These are phyloP conservation scores for Blennius ocellaris DNA, from an alignment of 2,113 vertebrate species.

Conservation along the genomic window DNA sequence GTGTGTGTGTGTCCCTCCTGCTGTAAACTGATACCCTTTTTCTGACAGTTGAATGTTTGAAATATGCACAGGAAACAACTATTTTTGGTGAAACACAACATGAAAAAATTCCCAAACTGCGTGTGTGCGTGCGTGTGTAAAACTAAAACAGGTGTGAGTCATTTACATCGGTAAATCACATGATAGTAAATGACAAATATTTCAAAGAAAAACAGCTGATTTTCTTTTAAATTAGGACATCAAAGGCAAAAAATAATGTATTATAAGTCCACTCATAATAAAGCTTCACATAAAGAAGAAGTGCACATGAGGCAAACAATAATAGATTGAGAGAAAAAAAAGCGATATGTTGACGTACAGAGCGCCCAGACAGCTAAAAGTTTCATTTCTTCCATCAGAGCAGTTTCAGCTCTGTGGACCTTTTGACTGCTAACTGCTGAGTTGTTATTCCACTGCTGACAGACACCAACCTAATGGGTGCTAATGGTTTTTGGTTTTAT, in stretches of 20 bases:
- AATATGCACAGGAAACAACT: conserved; percentile 63
- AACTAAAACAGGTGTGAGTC: too few relatives aligned
- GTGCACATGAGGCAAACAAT: too few relatives aligned
- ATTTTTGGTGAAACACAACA: conserved; percentile 46
- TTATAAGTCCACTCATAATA: too few relatives aligned
- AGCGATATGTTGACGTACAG: conserved; percentile 28
- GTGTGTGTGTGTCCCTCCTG: conserved; percentile 55
- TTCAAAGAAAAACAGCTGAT: too few relatives aligned
- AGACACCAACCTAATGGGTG: conserved; percentile 72
- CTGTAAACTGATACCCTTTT: conserved; percentile 61
- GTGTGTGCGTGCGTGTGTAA: not conserved
- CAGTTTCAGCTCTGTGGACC: conserved; percentile 32
- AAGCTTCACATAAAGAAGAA: too few relatives aligned
- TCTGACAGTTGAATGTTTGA: conserved; percentile 55
- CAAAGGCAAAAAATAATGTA: too few relatives aligned
- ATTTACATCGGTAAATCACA: too few relatives aligned
- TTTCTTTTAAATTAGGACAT: too few relatives aligned
- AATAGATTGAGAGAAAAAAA: conserved; percentile 3
- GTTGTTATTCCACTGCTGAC: conserved; percentile 68
- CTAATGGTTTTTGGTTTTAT: conserved; percentile 74
- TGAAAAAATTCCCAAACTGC: conserved; percentile 32
- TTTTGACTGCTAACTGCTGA: conserved; percentile 59
- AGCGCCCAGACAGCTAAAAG: conserved; percentile 36
- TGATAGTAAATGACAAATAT: too few relatives aligned
- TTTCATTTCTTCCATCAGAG: conserved; percentile 45